These are phyloP conservation scores for Drosophila gaucha DNA, from an alignment of 2,888 invertebrate genomes.

Conservation along the genomic window DNA sequence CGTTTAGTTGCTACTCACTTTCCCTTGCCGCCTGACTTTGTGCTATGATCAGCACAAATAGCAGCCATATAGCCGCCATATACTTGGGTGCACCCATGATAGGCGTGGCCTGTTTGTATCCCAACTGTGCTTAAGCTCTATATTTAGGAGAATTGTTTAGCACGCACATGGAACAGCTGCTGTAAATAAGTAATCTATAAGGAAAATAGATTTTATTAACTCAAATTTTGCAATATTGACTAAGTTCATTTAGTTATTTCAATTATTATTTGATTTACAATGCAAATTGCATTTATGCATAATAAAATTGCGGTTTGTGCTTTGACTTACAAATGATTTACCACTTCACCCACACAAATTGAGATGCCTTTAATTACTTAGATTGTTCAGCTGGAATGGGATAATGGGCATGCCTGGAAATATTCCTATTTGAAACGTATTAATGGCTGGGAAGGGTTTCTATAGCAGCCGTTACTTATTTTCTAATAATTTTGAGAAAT, in stretches of 20 bases:
- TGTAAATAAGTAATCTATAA: constrained; percentile 23
- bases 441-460: neutral
- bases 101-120: constrained; percentile 40
- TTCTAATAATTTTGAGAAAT: constrained; percentile 53
- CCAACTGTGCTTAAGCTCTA: constrained; percentile 11
- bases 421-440: constrained; percentile 6
- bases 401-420: constrained; percentile 10
- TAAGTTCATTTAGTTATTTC: neutral
- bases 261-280: constrained; percentile 14
- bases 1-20: constrained; percentile 75
- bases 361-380: constrained; percentile 40
- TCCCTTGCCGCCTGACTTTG: constrained; percentile 61
- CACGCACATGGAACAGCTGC: constrained; percentile 6
- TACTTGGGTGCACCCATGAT: constrained; percentile 53
- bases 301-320: constrained; percentile 17
- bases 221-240: constrained; percentile 1
- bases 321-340: neutral
- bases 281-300: constrained; percentile 29
- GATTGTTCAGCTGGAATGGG: constrained; percentile 39
- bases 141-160: neutral
- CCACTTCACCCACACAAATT: neutral
- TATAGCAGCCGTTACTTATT: constrained; percentile 21
- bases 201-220: neutral
- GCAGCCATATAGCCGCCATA: constrained; percentile 37
- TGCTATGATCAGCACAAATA: constrained; percentile 52